Percentiles rank a stretch among this genome's conserved stretches.
Evolutionary conservation across 2,113 vertebrate genomes (phyloP).

Genomic region (Grus americana): DNA sequence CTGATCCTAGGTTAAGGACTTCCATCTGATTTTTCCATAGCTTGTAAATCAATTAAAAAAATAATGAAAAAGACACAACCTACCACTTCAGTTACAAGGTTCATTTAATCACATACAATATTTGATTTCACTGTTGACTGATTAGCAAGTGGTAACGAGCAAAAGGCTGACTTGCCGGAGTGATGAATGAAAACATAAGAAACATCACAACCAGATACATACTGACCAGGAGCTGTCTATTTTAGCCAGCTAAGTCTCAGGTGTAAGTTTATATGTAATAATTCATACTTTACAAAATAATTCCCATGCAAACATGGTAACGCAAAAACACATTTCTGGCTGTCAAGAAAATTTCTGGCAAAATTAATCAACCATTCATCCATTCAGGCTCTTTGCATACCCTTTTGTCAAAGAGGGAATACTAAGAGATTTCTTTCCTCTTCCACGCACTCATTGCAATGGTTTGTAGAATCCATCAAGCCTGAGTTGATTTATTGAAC

Average conservation of each 20-base stretch:
- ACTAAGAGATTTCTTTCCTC: constrained; percentile 93
- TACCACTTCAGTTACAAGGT: constrained; percentile 52
- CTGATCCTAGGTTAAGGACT: constrained; percentile 17
- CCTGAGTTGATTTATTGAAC: constrained; percentile 99
- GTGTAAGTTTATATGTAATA: constrained; percentile 89
- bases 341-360: constrained; percentile 96
- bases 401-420: constrained; percentile 95
- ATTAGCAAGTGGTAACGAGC: constrained; percentile 55
- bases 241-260: constrained; percentile 85
- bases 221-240: constrained; percentile 63
- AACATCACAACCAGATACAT: constrained; percentile 41
- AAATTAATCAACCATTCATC: constrained; percentile 99
- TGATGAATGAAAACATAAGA: constrained; percentile 55
- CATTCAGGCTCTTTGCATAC: constrained; percentile 99
- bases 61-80: constrained; percentile 27
- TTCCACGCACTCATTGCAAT: constrained; percentile 89
- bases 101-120: constrained; percentile 58
- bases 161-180: constrained; percentile 12
- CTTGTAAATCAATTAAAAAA: constrained; percentile 41
- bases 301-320: constrained; percentile 92
- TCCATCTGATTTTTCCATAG: constrained; percentile 10
- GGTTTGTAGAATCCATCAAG: constrained; percentile 99
- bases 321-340: constrained; percentile 96
- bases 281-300: constrained; percentile 85
- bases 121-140: constrained; percentile 60